A percentile compares a stretch with the other conserved stretches of the same genome.
These are phyloP conservation scores for Drosophila tropicalis DNA, from an alignment of 1,140 invertebrate species.

Conservation along the genomic window DNA sequence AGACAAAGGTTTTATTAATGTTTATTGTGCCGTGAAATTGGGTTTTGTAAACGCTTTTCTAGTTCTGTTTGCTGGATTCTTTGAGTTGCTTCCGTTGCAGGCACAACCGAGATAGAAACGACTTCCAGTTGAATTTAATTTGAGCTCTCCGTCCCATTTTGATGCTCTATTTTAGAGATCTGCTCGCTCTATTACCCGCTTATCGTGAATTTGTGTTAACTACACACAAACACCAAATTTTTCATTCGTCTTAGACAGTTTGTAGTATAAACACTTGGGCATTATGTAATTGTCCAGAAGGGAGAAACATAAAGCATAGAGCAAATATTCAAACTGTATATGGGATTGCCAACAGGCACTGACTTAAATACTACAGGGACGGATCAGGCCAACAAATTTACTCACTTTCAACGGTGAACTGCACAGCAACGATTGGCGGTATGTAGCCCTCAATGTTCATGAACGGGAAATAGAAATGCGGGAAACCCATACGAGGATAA, in stretches of 20 bases:
- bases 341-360: neutral
- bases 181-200: neutral
- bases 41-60: conserved; percentile 18
- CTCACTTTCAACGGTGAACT: conserved; percentile 93
- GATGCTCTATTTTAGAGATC: neutral
- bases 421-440: conserved; percentile 94
- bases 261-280: too few relatives aligned
- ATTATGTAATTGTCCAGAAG: too few relatives aligned
- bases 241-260: neutral
- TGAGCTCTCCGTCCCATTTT: conserved; percentile 3
- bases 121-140: conserved; percentile 3
- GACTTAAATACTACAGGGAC: too few relatives aligned
- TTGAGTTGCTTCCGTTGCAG: conserved; percentile 1
- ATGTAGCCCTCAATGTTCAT: conserved; percentile 91
- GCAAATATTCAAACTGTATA: too few relatives aligned
- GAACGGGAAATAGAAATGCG: conserved; percentile 92
- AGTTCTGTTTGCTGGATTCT: neutral
- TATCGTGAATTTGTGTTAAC: neutral
- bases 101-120: neutral
- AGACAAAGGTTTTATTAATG: conserved; percentile 37
- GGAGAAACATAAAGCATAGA: too few relatives aligned
- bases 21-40: conserved; percentile 55
- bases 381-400: conserved; percentile 37
- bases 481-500: conserved; percentile 90
- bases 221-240: too few relatives aligned